phyloP scores from a whole-genome alignment of 2,797 vertebrate species.

The Lerista edwardsae region DNA sequence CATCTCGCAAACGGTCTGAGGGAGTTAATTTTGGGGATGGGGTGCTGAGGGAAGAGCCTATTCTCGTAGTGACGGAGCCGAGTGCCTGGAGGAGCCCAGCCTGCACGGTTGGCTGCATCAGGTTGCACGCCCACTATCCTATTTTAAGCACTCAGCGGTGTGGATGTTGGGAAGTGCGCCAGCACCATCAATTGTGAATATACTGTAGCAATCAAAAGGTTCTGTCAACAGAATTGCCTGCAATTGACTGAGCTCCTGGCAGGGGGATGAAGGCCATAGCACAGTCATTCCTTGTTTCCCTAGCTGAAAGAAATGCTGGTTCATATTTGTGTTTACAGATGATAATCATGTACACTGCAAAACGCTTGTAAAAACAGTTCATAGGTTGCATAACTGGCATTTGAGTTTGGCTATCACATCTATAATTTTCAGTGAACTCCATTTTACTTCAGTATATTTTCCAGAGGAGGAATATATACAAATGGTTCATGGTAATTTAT shows the following conservation, averaged over 20 bases:
- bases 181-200: slow-evolving; percentile 24
- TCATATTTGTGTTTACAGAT: neutral
- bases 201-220: slow-evolving; percentile 43
- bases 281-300: neutral
- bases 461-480: neutral
- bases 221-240: slow-evolving; percentile 67
- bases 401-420: neutral
- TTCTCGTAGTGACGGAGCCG: neutral
- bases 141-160: slow-evolving; percentile 56
- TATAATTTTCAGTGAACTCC: neutral
- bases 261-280: neutral
- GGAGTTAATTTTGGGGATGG: slow-evolving; percentile 67
- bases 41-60: slow-evolving; percentile 6
- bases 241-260: slow-evolving; percentile 65
- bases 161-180: slow-evolving; percentile 4
- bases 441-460: neutral
- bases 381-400: neutral
- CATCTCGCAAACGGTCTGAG: neutral
- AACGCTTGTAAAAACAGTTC: neutral
- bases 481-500: neutral
- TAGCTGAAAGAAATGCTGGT: neutral
- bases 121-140: slow-evolving; percentile 16
- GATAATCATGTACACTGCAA: neutral
- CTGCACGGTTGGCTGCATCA: slow-evolving; percentile 50
- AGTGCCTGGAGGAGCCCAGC: slow-evolving; percentile 43